These are phyloP conservation scores for Amphilophus citrinellus DNA, from an alignment of 2,113 vertebrate genomes.

Conservation along the genomic window DNA sequence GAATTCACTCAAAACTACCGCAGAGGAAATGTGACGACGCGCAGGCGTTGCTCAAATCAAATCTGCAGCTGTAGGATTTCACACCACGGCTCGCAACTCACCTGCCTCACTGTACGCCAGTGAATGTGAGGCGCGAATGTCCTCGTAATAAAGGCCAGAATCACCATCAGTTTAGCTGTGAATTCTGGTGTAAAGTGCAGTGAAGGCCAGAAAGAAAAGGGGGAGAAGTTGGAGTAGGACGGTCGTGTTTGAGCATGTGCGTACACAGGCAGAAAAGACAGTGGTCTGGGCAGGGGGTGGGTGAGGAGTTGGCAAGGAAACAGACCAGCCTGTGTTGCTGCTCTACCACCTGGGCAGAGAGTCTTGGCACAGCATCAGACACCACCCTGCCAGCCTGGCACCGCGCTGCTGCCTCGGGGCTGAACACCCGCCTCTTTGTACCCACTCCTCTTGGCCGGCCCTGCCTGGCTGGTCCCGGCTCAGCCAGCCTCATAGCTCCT, in stretches of 20 bases:
- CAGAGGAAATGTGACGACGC: conserved; percentile 25
- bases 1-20: conserved; percentile 11
- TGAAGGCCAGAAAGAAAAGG: background rate
- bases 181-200: background rate
- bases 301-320: conserved; percentile 76
- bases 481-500: conserved; percentile 20
- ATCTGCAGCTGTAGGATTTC: conserved; percentile 6
- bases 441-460: conserved; percentile 49
- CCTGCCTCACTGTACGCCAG: background rate
- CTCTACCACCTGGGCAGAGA: conserved; percentile 80
- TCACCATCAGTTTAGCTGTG: background rate
- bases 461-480: conserved; percentile 30
- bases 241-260: conserved; percentile 44
- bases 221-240: background rate
- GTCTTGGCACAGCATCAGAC: conserved; percentile 81
- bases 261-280: conserved; percentile 50
- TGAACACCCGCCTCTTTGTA: conserved; percentile 57
- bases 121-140: background rate
- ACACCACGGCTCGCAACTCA: background rate
- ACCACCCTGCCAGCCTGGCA: conserved; percentile 76
- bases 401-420: conserved; percentile 68
- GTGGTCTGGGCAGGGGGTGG: conserved; percentile 51
- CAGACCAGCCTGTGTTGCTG: conserved; percentile 79
- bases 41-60: conserved; percentile 13
- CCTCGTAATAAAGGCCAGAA: conserved; percentile 2